Percentiles rank a stretch among this genome's conserved stretches.
Conservation (phyloP, 2,113 vertebrate genomes). For the Semnornis frantzii region DNA sequence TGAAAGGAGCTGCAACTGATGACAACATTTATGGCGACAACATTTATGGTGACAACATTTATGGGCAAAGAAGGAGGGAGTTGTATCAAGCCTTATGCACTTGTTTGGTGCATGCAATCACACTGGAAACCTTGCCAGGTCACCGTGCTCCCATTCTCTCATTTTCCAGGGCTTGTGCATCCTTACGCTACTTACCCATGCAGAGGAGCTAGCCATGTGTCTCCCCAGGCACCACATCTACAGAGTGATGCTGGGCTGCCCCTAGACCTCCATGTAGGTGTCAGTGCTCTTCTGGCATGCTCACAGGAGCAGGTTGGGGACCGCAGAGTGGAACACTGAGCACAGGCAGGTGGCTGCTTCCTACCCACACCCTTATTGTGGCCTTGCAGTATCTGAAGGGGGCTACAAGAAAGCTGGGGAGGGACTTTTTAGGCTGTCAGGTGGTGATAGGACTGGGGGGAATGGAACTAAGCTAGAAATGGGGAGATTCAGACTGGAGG, state of each 20-base stretch:
- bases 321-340: background rate
- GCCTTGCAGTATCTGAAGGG: no score
- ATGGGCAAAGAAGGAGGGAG: background rate
- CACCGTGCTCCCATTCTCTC: fast-evolving
- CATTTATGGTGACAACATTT: background rate
- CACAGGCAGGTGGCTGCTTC: background rate
- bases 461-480: no score
- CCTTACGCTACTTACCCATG: background rate
- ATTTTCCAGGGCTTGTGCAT: background rate
- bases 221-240: background rate
- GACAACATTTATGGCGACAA: background rate
- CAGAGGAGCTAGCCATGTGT: background rate
- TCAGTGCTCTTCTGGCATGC: fast-evolving
- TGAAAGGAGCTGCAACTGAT: background rate
- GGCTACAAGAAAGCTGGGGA: no score
- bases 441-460: no score
- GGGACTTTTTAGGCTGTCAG: no score
- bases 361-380: no score
- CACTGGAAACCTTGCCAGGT: background rate
- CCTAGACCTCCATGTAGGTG: background rate
- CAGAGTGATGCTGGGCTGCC: background rate
- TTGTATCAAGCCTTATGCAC: fast-evolving
- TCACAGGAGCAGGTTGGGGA: fast-evolving
- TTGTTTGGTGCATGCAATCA: background rate
- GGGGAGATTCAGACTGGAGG: no score